Conservation (phyloP, 2,888 invertebrate species). For the Thelaira solivaga region DNA sequence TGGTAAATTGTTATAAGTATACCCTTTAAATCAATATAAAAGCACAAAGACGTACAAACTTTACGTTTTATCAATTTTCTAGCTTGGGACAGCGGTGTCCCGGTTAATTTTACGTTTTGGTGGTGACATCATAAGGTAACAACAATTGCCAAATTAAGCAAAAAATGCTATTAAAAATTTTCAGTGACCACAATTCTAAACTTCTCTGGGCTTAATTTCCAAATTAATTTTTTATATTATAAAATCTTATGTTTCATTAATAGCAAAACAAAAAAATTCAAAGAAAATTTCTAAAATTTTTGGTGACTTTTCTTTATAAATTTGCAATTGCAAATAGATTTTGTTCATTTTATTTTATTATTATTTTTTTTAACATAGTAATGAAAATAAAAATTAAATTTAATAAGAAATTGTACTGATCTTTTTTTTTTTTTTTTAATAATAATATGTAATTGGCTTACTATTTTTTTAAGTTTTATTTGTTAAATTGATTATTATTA, state of each 20-base stretch:
- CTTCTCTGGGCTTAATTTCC: too few relatives aligned
- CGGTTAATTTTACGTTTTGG: too few relatives aligned
- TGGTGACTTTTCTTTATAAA: conserved; percentile 52
- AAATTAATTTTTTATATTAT: not conserved
- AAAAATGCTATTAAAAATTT: too few relatives aligned
- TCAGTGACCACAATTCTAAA: too few relatives aligned
- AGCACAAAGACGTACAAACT: too few relatives aligned
- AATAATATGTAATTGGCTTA: conserved; percentile 44
- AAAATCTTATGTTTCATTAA: conserved; percentile 34
- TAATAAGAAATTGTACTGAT: conserved; percentile 57
- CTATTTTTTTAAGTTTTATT: conserved; percentile 48
- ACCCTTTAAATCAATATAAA: too few relatives aligned
- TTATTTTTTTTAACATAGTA: not conserved
- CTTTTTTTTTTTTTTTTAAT: conserved; percentile 42
- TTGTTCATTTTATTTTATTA: conserved; percentile 37
- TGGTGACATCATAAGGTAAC: too few relatives aligned
- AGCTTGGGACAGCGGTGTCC: too few relatives aligned
- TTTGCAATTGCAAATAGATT: conserved; percentile 34
- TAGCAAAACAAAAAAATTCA: not conserved
- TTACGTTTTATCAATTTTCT: too few relatives aligned
- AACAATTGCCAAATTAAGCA: too few relatives aligned
- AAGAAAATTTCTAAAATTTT: conserved; percentile 32
- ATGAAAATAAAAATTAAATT: conserved; percentile 27
- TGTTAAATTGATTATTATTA: conserved; percentile 57
- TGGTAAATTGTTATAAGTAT: too few relatives aligned